These are phyloP conservation scores for Triplophysa siluroides DNA, from an alignment of 2,113 vertebrate genomes.

Conservation along the genomic window DNA sequence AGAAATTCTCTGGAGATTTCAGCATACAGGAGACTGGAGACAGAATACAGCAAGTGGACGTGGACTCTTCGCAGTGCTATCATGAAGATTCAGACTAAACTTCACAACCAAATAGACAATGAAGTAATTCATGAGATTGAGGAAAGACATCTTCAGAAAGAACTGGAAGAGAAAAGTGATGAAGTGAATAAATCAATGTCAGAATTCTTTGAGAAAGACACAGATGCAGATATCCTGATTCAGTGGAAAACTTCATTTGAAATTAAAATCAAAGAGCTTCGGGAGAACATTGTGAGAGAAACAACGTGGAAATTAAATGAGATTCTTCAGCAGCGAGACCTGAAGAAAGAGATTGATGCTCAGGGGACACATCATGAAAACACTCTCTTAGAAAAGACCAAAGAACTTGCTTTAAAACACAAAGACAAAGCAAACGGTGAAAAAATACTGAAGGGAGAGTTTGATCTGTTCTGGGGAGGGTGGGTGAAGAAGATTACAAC, in stretches of 20 bases:
- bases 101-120: conserved; percentile 9
- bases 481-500: too few relatives aligned
- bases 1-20: conserved; percentile 68
- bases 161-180: conserved; percentile 32
- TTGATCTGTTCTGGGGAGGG: too few relatives aligned
- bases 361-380: too few relatives aligned
- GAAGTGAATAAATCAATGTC: conserved; percentile 53
- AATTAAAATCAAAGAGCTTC: too few relatives aligned
- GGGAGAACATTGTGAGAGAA: too few relatives aligned
- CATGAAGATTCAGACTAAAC: conserved; percentile 23
- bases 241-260: neutral
- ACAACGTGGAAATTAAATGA: too few relatives aligned
- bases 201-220: conserved; percentile 58
- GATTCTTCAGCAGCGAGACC: too few relatives aligned
- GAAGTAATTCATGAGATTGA: conserved; percentile 1
- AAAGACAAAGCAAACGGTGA: too few relatives aligned
- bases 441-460: too few relatives aligned
- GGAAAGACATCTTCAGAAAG: conserved; percentile 1
- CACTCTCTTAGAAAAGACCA: too few relatives aligned
- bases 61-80: conserved; percentile 59
- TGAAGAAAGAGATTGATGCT: too few relatives aligned
- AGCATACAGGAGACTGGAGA: conserved; percentile 61
- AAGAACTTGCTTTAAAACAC: too few relatives aligned
- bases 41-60: neutral
- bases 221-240: conserved; percentile 14